These are phyloP conservation scores for Caenorhabditis japonica DNA, from an alignment of 2,888 invertebrate species.

Conservation along the genomic window DNA sequence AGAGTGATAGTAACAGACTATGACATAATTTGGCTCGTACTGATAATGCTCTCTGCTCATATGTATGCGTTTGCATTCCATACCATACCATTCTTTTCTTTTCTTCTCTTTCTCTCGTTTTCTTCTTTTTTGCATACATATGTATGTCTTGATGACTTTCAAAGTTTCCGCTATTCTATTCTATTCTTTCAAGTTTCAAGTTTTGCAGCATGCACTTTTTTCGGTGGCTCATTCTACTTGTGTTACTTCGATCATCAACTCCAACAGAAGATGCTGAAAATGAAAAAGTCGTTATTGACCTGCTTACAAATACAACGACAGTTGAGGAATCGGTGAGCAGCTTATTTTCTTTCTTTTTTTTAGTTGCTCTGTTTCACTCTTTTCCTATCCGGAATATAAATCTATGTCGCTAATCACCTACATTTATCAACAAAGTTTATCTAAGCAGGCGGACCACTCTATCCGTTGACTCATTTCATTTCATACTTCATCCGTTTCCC, in stretches of 20 bases:
- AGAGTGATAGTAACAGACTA: slow-evolving; percentile 33
- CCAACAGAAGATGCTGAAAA: neutral
- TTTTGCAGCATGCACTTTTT: slow-evolving; percentile 33
- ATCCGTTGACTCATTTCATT: slow-evolving; percentile 40
- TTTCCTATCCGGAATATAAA: slow-evolving; percentile 28
- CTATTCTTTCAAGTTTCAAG: too few relatives aligned
- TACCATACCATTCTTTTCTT: neutral
- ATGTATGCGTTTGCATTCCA: neutral
- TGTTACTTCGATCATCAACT: neutral
- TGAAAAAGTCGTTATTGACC: slow-evolving; percentile 27
- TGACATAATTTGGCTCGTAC: slow-evolving; percentile 35
- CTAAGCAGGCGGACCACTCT: slow-evolving; percentile 40
- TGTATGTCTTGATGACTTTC: neutral
- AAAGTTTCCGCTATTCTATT: too few relatives aligned
- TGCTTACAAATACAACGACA: slow-evolving; percentile 25
- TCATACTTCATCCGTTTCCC: slow-evolving; percentile 34
- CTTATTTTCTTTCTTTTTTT: neutral
- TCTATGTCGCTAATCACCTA: slow-evolving; percentile 37
- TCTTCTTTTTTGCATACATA: neutral
- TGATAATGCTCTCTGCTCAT: slow-evolving; percentile 38
- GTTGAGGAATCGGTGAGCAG: slow-evolving; percentile 40
- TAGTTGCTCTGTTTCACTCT: neutral
- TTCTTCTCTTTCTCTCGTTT: neutral
- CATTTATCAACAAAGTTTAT: slow-evolving; percentile 48
- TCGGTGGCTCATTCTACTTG: slow-evolving; percentile 41